phyloP scores from a whole-genome alignment of 2,888 invertebrate genomes.

The Andrena marginata region DNA sequence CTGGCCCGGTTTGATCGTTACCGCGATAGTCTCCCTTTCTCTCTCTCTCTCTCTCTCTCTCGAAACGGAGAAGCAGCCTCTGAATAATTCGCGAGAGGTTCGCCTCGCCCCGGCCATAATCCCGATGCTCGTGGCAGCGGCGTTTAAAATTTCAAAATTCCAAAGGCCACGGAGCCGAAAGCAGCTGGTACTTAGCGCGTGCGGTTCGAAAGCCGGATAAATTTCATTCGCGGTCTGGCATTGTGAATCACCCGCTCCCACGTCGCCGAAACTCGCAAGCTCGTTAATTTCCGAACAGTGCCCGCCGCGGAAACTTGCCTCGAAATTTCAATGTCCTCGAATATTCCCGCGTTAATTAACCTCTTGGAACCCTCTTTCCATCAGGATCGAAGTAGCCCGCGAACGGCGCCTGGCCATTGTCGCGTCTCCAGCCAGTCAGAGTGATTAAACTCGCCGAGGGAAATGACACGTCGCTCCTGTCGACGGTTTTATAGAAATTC shows the following conservation, averaged over 20 bases:
- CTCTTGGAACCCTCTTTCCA: slow-evolving; percentile 15
- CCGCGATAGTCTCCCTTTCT: background rate
- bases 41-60: background rate
- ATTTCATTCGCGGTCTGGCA: slow-evolving; percentile 11
- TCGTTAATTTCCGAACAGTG: slow-evolving; percentile 36
- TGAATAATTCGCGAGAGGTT: slow-evolving; percentile 37
- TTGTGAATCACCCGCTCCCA: background rate
- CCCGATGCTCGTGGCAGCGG: background rate
- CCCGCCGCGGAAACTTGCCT: slow-evolving; percentile 19
- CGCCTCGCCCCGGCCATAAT: slow-evolving; percentile 1
- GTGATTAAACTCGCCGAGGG: slow-evolving; percentile 1
- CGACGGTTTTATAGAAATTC: background rate
- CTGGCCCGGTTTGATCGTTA: background rate
- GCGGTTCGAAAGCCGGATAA: slow-evolving; percentile 4
- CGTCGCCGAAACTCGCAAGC: slow-evolving; percentile 1
- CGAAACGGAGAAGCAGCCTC: background rate
- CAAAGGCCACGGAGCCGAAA: background rate
- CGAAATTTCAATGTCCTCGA: slow-evolving; percentile 32
- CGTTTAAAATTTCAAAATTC: slow-evolving; percentile 44
- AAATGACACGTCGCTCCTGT: background rate
- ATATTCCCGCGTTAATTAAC: slow-evolving; percentile 46
- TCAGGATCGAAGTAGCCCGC: too few relatives aligned
- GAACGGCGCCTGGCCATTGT: slow-evolving; percentile 9
- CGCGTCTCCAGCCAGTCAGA: background rate
- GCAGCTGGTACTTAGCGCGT: slow-evolving; percentile 1